Base-by-base conservation (phyloP, 2,888 invertebrate species). In the Apamea monoglypha region DNA sequence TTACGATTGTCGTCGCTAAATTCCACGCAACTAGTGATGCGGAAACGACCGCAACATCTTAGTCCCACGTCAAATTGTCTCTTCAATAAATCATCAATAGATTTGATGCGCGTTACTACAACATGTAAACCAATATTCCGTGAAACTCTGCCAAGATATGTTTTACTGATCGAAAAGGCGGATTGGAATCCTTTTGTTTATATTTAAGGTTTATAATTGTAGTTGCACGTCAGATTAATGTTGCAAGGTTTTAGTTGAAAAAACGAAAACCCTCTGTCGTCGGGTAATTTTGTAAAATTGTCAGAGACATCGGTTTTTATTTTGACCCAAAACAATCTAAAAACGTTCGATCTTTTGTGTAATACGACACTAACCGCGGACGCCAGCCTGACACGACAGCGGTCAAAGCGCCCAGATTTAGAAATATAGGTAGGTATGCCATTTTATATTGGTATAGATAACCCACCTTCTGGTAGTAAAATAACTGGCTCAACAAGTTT, bases 281-380 rank as follows among this genome's bases (percentile, higher is more conserved):
- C 94, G 93, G 91, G 92, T 94, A 94, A 95, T 94, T 95, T 95
- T 94, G 94, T 95, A 94, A 96, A 96, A 94, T 95, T 94, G 93
- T 92, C 91, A 91, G 91, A 94, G 94, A 94, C 95, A 95, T 95
- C 93, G 92, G 92, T 94, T 96, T 96, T 95, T 94, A 95, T 94
- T 94, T 93, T 93, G 93, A 94, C 92, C 92, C 91, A 95, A 95
- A 96, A 94, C 94, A 95, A 94, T 94, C 93, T 92, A 91, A 93
- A 91, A 92, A 91, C 88, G 90, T 90, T 91, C 92, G 92, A 94
- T 95, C 95, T 95, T 96, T 96, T 96, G 94, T 95, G 97, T 95
- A 96, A 96, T 89, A 90, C 85, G 96, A 96, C 89, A 95, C 94
- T 92, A 91, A 92, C 94, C 94, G 93, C 93, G 92, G 91, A 89